Evolutionary conservation across 2,888 invertebrate species (phyloP).

Genomic region (Polyommatus icarus): DNA sequence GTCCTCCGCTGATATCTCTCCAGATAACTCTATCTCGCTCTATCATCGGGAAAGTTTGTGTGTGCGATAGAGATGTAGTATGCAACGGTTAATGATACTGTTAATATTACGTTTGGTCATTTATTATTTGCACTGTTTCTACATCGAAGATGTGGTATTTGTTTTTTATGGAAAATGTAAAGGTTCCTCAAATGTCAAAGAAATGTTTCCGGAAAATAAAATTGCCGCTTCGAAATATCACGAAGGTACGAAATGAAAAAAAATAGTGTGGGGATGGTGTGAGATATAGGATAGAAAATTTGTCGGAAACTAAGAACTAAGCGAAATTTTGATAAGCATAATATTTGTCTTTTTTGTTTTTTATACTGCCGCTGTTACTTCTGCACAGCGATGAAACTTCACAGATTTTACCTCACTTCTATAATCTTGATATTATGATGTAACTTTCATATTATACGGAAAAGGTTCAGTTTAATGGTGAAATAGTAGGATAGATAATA

Average conservation of each 20-base stretch:
- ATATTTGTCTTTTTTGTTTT: too few species aligned
- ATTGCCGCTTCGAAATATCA: too few species aligned
- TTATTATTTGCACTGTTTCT: constrained; percentile 11
- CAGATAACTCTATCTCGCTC: constrained; percentile 40
- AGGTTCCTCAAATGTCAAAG: neutral
- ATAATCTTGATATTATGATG: neutral
- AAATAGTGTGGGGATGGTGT: too few species aligned
- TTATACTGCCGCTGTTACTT: too few species aligned
- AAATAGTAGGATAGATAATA: neutral
- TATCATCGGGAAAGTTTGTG: constrained; percentile 29
- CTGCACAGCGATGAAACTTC: too few species aligned
- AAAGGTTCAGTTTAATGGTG: neutral
- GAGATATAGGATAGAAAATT: too few species aligned
- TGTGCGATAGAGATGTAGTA: constrained; percentile 41
- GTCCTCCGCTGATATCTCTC: constrained; percentile 42
- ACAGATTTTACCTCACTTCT: neutral
- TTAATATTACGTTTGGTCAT: constrained; percentile 24
- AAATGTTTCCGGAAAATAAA: too few species aligned
- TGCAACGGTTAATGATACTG: constrained; percentile 42
- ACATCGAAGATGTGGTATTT: constrained; percentile 17
- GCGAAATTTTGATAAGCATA: too few species aligned
- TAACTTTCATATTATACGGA: neutral
- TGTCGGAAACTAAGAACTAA: too few species aligned
- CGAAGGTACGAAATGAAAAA: too few species aligned
- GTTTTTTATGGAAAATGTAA: neutral